These are phyloP conservation scores for Nemotelus nigrinus DNA, from an alignment of 2,888 invertebrate genomes.

Conservation along the genomic window DNA sequence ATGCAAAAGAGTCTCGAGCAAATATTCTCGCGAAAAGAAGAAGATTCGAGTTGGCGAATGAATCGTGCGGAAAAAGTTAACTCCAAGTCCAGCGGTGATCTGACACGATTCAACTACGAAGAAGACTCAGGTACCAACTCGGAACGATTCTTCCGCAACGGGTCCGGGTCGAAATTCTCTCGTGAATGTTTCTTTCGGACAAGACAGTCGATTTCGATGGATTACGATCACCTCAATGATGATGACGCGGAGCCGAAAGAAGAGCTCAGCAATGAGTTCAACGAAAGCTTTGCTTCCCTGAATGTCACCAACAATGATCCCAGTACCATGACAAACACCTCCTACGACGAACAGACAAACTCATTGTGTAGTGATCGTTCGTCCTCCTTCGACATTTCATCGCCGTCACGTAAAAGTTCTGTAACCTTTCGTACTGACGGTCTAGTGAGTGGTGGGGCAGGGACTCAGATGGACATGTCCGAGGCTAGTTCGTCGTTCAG, in stretches of 20 bases:
- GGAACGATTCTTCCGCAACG: constrained; percentile 60
- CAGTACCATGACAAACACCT: constrained; percentile 27
- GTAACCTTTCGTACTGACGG: constrained; percentile 59
- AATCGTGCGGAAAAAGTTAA: constrained; percentile 58
- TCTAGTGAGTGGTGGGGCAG: not conserved
- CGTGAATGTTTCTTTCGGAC: constrained; percentile 62
- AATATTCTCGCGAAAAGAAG: constrained; percentile 57
- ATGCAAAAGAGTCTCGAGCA: constrained; percentile 61
- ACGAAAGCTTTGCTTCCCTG: constrained; percentile 51
- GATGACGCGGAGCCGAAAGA: constrained; percentile 46
- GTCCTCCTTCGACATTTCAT: constrained; percentile 55
- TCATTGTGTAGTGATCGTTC: constrained; percentile 59
- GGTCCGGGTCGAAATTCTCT: constrained; percentile 64
- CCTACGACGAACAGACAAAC: constrained; percentile 53
- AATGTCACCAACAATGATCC: constrained; percentile 34
- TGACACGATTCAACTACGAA: constrained; percentile 59
- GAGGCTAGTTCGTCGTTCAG: constrained; percentile 44
- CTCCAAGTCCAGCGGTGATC: constrained; percentile 64
- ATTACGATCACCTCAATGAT: constrained; percentile 49
- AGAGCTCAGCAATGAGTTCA: constrained; percentile 27
- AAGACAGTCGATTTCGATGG: constrained; percentile 56
- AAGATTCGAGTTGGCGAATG: constrained; percentile 48
- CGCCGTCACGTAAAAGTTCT: constrained; percentile 62
- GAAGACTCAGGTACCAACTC: constrained; percentile 52
- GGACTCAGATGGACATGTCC: constrained; percentile 14